A percentile compares a stretch with the other conserved stretches of the same genome.
These are phyloP conservation scores for Himalopsyche anomala DNA, from an alignment of 2,888 invertebrate genomes.

Conservation along the genomic window DNA sequence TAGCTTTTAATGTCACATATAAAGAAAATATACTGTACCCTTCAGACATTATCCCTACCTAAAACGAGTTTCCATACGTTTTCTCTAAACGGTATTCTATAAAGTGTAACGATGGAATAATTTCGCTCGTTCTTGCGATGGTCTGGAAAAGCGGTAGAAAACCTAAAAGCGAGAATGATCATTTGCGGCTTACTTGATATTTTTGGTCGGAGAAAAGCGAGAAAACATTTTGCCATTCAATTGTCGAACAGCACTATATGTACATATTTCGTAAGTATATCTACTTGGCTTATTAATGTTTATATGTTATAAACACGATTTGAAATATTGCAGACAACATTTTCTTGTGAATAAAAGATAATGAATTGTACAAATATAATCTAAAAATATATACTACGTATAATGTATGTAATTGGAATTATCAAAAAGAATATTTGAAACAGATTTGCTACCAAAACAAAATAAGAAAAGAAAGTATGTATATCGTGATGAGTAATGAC, in stretches of 20 bases:
- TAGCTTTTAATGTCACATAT: constrained; percentile 4
- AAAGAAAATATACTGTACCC: constrained; percentile 26
- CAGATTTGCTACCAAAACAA: too few species aligned
- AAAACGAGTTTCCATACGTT: constrained; percentile 30
- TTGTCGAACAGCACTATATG: not conserved
- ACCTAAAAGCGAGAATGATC: constrained; percentile 31
- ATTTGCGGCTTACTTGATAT: constrained; percentile 11
- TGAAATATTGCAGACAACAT: too few species aligned
- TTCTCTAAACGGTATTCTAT: constrained; percentile 34
- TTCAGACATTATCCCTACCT: constrained; percentile 21
- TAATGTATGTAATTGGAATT: too few species aligned
- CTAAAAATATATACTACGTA: too few species aligned
- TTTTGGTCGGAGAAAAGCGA: not conserved
- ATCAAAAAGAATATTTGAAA: too few species aligned
- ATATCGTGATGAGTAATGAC: too few species aligned
- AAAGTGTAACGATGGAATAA: constrained; percentile 34
- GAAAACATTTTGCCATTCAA: constrained; percentile 9
- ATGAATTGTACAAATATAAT: too few species aligned
- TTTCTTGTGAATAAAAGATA: too few species aligned
- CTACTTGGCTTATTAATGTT: too few species aligned
- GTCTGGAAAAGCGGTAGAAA: constrained; percentile 16
- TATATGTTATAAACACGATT: too few species aligned
- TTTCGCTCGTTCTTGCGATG: constrained; percentile 30
- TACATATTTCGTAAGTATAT: not conserved
- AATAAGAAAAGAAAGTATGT: too few species aligned